Percentiles rank a stretch among this genome's conserved stretches.
Evolutionary conservation across 2,797 vertebrate species (phyloP).

Genomic region (Chelmon rostratus): DNA sequence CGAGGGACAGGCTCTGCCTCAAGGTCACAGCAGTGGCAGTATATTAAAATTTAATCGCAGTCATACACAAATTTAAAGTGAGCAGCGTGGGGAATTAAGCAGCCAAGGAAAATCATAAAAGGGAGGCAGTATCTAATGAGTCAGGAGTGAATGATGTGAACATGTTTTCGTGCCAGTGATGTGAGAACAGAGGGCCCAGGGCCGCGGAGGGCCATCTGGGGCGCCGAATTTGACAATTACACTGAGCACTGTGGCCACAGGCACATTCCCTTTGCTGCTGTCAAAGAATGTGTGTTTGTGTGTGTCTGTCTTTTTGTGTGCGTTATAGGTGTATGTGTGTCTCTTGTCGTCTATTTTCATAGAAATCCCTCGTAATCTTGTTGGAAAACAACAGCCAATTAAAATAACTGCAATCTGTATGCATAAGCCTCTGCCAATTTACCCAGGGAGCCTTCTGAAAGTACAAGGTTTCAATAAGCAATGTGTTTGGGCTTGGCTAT

Average conservation of each 20-base stretch:
- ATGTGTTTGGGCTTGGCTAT: slow-evolving; percentile 39
- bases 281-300: slow-evolving; percentile 49
- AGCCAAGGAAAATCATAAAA: slow-evolving; percentile 67
- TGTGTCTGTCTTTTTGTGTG: neutral
- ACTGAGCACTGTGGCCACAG: slow-evolving; percentile 51
- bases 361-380: slow-evolving; percentile 61
- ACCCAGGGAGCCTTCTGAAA: slow-evolving; percentile 46
- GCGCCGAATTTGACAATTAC: slow-evolving; percentile 61
- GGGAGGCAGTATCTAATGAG: slow-evolving; percentile 63
- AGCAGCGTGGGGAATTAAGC: slow-evolving; percentile 66
- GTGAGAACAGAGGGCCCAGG: slow-evolving; percentile 61
- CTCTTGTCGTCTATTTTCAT: slow-evolving; percentile 40
- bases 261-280: slow-evolving; percentile 46
- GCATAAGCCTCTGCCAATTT: slow-evolving; percentile 67
- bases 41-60: slow-evolving; percentile 77
- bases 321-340: slow-evolving; percentile 1
- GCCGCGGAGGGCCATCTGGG: slow-evolving; percentile 64
- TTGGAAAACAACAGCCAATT: slow-evolving; percentile 75
- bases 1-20: slow-evolving; percentile 62
- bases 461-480: slow-evolving; percentile 39
- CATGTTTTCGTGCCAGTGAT: slow-evolving; percentile 69
- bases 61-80: slow-evolving; percentile 73
- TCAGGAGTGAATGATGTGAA: slow-evolving; percentile 70
- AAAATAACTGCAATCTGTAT: slow-evolving; percentile 71
- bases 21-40: slow-evolving; percentile 71